These are phyloP conservation scores for Sinosuthora webbiana DNA, from an alignment of 2,113 vertebrate species.

Conservation along the genomic window DNA sequence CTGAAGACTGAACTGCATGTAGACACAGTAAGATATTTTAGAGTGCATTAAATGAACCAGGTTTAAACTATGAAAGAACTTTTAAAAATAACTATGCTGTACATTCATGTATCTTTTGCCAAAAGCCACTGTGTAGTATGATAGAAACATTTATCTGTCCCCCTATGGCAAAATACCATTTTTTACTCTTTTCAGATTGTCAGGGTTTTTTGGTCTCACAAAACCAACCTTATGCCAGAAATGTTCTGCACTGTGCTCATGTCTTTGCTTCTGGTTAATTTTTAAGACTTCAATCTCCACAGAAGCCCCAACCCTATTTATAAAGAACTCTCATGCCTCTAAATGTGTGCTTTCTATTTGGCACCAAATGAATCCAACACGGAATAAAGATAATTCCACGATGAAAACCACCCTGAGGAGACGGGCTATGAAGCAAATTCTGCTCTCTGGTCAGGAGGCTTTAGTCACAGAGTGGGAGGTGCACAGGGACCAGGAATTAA, in stretches of 20 bases:
- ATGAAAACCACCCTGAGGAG: background rate
- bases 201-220: background rate
- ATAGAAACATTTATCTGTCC: background rate
- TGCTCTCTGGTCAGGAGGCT: background rate
- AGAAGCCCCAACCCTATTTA: background rate
- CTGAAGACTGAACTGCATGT: background rate
- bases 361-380: background rate
- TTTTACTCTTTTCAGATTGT: background rate
- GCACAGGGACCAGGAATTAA: background rate
- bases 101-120: background rate
- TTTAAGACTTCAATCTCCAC: background rate
- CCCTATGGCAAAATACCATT: background rate
- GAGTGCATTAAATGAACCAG: slow-evolving; percentile 21
- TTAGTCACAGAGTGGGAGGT: background rate
- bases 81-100: background rate
- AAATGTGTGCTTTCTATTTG: background rate
- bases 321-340: background rate
- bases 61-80: slow-evolving; percentile 19
- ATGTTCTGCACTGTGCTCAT: background rate
- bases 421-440: background rate
- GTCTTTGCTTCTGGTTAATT: background rate
- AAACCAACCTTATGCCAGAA: background rate
- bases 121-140: background rate
- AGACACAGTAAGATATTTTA: background rate
- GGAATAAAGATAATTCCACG: background rate